These are phyloP conservation scores for Adela reaumurella DNA, from an alignment of 2,888 invertebrate genomes.

Conservation along the genomic window DNA sequence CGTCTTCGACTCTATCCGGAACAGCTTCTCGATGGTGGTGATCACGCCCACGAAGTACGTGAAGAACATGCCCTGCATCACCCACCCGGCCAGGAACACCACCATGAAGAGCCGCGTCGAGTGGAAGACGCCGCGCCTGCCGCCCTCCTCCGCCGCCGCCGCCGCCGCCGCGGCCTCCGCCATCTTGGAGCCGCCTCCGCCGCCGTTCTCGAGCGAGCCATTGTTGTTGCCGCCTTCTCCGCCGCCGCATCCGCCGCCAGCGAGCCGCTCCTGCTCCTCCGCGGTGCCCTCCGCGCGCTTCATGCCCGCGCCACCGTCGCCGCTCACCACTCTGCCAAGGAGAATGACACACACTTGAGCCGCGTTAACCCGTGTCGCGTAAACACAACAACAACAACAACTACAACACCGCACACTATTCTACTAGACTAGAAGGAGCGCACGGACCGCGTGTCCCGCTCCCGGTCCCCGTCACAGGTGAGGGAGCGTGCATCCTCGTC, in stretches of 20 bases:
- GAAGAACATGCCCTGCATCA: constrained; percentile 87
- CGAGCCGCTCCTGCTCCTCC: constrained; percentile 36
- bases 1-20: constrained; percentile 87
- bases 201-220: constrained; percentile 21
- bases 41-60: constrained; percentile 93
- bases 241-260: constrained; percentile 39
- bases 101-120: constrained; percentile 87
- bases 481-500: no score
- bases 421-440: no score
- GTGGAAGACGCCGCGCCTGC: constrained; percentile 73
- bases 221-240: constrained; percentile 27
- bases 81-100: constrained; percentile 85
- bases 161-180: constrained; percentile 49
- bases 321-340: background rate
- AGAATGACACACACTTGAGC: constrained; percentile 16
- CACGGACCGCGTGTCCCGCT: no score
- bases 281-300: constrained; percentile 45
- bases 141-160: constrained; percentile 54
- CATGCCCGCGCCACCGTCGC: constrained; percentile 38
- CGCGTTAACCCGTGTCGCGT: constrained; percentile 41
- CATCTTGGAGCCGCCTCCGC: constrained; percentile 54
- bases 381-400: constrained; percentile 16
- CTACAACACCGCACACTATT: constrained; percentile 15
- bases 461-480: no score
- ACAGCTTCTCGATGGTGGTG: constrained; percentile 89